Base-by-base conservation (phyloP, 2,797 vertebrate species). In the Sciaenops ocellatus region DNA sequence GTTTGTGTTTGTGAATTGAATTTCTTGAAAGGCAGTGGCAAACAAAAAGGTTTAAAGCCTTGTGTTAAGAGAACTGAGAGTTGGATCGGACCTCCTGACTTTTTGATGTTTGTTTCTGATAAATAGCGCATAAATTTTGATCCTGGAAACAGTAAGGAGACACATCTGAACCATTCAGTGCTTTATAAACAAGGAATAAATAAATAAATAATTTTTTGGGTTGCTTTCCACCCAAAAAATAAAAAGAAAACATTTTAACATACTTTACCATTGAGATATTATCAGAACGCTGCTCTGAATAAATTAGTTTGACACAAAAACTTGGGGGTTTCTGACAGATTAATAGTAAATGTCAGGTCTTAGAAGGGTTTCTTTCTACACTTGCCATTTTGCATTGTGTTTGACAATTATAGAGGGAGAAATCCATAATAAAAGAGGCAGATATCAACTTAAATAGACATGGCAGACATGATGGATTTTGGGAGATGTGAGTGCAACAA, bases 301-400 rank as follows among this genome's bases (percentile, higher is more conserved):
- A n/a, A 13, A 22, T 59, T 54, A 26, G 13, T 16, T 59, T 59
- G 42, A 70, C 28, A 28, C 24, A 56, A 10, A 69, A n/a, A 24
- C 44, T n/a, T 47, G 2, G n/a, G 42, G n/a, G 16, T 57, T 8
- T 66, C 3, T 34, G 51, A 73, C 17, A 28, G 30, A 20, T 56
- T 20, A 57, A 55, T 26, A 5, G n/a, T 41, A 51, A 54, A 54
- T 63, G 20, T 63, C 34, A 30, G 18, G 8, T 42, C 34, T 38
- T 38, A 59, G 12, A 28, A n/a, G 6, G 4, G 44, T 24, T 44
- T 62, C 17, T 38, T 46, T 55, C 41, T 64, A 55, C 20, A 20
- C 16, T 24, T 62, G 16, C 51, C n/a, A 50, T 54, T 72, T 28
- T 52, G 16, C 3, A 67, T 42, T 24, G n/a, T 67, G 30, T 63